phyloP scores from a whole-genome alignment of 2,113 vertebrate genomes.

The Hystrix cristata region DNA sequence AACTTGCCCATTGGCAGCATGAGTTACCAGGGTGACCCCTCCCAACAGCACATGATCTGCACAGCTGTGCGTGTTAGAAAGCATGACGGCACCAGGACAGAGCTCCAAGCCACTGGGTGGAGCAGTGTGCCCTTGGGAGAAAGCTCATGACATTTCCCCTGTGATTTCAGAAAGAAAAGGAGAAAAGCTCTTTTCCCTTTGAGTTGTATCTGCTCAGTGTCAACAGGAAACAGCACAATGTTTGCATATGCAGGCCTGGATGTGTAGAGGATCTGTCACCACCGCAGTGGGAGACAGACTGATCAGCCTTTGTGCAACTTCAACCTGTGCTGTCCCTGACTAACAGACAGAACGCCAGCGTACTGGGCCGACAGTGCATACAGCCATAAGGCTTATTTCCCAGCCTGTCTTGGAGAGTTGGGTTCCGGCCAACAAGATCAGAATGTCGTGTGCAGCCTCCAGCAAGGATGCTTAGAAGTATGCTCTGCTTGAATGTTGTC shows the following conservation, averaged over 20 bases:
- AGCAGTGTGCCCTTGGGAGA: slow-evolving; percentile 75
- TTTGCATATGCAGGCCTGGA: neutral
- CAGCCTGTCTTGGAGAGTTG: neutral
- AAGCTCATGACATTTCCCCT: slow-evolving; percentile 71
- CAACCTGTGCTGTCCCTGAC: neutral
- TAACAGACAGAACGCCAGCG: neutral
- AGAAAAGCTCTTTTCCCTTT: slow-evolving; percentile 1
- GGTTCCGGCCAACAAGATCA: neutral
- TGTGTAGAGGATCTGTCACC: neutral
- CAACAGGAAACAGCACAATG: neutral
- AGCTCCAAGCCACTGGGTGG: slow-evolving; percentile 87
- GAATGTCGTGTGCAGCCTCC: neutral
- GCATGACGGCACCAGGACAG: slow-evolving; percentile 84
- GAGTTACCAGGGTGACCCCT: neutral
- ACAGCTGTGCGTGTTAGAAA: slow-evolving; percentile 79
- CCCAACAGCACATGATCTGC: slow-evolving; percentile 74
- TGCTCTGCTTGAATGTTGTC: neutral
- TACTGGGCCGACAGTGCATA: neutral
- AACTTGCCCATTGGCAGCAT: slow-evolving; percentile 66
- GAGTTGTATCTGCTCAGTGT: neutral
- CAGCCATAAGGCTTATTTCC: neutral
- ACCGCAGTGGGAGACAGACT: neutral
- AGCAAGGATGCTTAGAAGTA: neutral
- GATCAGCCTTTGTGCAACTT: neutral
- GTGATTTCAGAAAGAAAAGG: slow-evolving; percentile 34